These are phyloP conservation scores for Bugulina stolonifera DNA, from an alignment of 2,888 invertebrate species.

Conservation along the genomic window DNA sequence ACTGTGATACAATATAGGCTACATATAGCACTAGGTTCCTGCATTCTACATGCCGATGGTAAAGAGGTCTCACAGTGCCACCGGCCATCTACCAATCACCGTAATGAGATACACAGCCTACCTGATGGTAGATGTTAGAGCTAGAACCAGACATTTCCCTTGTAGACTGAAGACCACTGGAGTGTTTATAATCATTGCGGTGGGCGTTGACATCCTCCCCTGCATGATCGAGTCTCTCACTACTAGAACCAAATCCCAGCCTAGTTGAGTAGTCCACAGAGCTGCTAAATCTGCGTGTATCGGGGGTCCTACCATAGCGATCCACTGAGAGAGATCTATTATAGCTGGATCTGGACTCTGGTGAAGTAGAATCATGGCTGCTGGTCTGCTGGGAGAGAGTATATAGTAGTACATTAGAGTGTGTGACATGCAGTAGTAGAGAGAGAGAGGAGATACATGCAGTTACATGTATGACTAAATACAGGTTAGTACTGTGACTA, in stretches of 20 bases:
- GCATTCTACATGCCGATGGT: too few relatives aligned
- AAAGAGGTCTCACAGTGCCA: background rate
- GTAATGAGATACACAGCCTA: background rate
- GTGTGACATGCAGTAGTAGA: too few relatives aligned
- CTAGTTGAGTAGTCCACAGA: slow-evolving; percentile 17
- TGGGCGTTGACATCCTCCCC: background rate
- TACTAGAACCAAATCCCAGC: background rate
- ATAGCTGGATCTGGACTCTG: background rate
- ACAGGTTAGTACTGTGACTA: too few relatives aligned
- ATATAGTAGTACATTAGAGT: too few relatives aligned
- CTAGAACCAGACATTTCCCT: slow-evolving; percentile 12
- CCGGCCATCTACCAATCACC: too few relatives aligned
- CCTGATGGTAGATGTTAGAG: slow-evolving; percentile 10
- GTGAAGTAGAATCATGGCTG: background rate
- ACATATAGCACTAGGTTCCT: too few relatives aligned
- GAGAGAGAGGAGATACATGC: too few relatives aligned
- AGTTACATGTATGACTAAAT: too few relatives aligned
- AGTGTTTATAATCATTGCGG: slow-evolving; percentile 15
- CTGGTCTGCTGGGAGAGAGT: too few relatives aligned
- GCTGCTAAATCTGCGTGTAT: slow-evolving; percentile 4
- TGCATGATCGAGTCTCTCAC: slow-evolving; percentile 5
- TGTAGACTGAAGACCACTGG: background rate
- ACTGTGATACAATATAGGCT: too few relatives aligned
- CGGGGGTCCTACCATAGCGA: background rate
- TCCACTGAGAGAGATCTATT: slow-evolving; percentile 6